Conservation (phyloP, 2,113 vertebrate genomes). For the Forbesichthys agassizii region DNA sequence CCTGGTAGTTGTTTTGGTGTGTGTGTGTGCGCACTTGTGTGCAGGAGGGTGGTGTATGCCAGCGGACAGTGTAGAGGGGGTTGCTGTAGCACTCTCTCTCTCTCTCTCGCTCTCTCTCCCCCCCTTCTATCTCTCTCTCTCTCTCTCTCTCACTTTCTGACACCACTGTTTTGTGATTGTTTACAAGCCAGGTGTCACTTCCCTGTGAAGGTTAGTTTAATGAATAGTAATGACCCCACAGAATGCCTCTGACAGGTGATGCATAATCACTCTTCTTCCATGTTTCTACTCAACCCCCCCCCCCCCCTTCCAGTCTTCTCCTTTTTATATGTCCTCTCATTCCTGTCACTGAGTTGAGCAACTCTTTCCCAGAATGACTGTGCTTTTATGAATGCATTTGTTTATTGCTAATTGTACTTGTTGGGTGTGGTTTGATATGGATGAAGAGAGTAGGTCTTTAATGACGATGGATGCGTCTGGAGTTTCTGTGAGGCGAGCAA, state of each 20-base stretch:
- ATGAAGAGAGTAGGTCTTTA: conserved; percentile 60
- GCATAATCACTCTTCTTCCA: conserved; percentile 78
- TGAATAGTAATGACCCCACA: conserved; percentile 87
- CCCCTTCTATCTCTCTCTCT: conserved; percentile 41
- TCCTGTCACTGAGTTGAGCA: conserved; percentile 67
- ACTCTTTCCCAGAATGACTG: conserved; percentile 66
- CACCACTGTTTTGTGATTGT: conserved; percentile 86
- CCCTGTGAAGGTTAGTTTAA: conserved; percentile 96
- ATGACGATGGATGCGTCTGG: conserved; percentile 63
- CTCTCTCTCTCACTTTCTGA: conserved; percentile 68
- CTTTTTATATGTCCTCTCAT: conserved; percentile 29
- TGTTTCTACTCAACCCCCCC: conserved; percentile 47
- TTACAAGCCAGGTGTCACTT: conserved; percentile 87
- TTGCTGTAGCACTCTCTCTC: conserved; percentile 76
- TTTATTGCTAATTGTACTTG: conserved; percentile 51
- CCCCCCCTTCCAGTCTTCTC: conserved; percentile 6
- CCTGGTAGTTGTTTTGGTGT: conserved; percentile 27
- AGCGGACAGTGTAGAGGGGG: conserved; percentile 54
- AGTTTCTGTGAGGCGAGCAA: conserved; percentile 53
- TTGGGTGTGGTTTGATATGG: conserved; percentile 12
- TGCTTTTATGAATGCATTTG: not conserved
- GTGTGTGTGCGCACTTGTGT: conserved; percentile 15
- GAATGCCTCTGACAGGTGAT: conserved; percentile 77
- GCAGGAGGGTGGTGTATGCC: conserved; percentile 26
- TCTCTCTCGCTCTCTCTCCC: conserved; percentile 35